Evolutionary conservation across 2,113 vertebrate species (phyloP).

Genomic region (Nymphicus hollandicus): DNA sequence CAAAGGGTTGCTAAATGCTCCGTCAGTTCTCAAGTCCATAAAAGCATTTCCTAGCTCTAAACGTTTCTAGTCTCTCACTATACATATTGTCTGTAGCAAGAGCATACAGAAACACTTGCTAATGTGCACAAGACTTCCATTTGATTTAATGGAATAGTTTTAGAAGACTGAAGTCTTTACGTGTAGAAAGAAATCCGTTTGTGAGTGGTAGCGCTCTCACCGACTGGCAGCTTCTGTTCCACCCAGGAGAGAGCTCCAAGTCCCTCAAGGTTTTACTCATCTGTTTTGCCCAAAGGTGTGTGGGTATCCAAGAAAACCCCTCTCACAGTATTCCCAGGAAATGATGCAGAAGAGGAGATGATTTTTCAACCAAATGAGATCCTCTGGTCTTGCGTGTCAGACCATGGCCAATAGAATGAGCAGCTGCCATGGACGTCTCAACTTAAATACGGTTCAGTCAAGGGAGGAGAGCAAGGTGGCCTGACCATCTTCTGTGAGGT

Average conservation of each 20-base stretch:
- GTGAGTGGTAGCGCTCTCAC: background rate
- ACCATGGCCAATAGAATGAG: conserved; percentile 64
- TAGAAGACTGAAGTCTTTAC: background rate
- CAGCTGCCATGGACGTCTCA: conserved; percentile 57
- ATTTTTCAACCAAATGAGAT: conserved; percentile 50
- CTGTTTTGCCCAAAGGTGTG: background rate
- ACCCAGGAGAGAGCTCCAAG: background rate
- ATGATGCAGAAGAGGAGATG: conserved; percentile 66
- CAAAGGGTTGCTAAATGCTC: conserved; percentile 29
- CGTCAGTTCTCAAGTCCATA: background rate
- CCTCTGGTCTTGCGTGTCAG: conserved; percentile 55
- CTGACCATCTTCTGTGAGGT: background rate
- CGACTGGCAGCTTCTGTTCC: background rate
- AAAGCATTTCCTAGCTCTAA: conserved; percentile 28
- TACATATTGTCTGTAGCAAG: background rate
- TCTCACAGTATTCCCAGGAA: conserved; percentile 68
- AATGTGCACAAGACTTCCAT: conserved; percentile 51
- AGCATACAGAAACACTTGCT: background rate
- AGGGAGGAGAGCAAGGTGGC: conserved; percentile 26
- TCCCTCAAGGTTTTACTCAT: background rate
- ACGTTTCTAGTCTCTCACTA: background rate
- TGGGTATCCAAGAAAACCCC: background rate
- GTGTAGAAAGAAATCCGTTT: background rate
- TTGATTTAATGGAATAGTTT: conserved; percentile 14
- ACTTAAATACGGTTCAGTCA: background rate